Base-by-base conservation (phyloP, 2,113 vertebrate genomes). In the Poecile atricapillus region DNA sequence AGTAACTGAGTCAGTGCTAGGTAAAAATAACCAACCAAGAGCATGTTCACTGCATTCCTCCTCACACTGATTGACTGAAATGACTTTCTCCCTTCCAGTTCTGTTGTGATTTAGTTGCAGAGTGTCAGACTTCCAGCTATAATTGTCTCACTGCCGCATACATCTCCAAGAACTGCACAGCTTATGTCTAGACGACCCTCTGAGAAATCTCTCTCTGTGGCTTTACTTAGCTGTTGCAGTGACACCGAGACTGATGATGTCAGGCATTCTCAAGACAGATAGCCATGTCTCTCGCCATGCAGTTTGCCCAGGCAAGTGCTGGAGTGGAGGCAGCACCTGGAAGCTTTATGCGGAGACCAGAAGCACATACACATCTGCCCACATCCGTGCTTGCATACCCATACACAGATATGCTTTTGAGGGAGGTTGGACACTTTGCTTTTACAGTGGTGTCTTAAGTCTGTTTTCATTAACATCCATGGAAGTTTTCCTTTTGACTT, bases 121-220 rank as follows among this genome's bases (percentile, higher is more conserved):
- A 81, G 55, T n/a, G 1, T 75, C 77, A 79, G 83, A 58, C 83
- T 84, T 92, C 37, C 81, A 89, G 70, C 83, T 95, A 17, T 92
- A 91, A 79, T 83, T 85, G 81, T 95, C 65, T 62, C 75, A 41
- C 58, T 73, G 7, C 81, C 1, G 0, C 7, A 2, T 56, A 77
- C 50, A 71, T 86, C 90, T 86, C 88, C 77, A 64, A 80, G 84
- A 89, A 81, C 52, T 81, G 78, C 77, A 58, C 58, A 75, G 93
- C 79, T n/a, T 96, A 74, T 96, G 95, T 97, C 97, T 97, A 97
- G 97, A 97, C 90, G 5, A 94, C 62, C 82, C 91, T 96, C 79
- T 94, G 94, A 96, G 93, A 93, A 86, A 60, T 94, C 87, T 88
- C 78, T 60, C 81, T 92, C 94, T 77, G 87, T 94, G 95, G 81